phyloP scores from a whole-genome alignment of 2,888 invertebrate genomes.

The Gymnosoma rotundatum region DNA sequence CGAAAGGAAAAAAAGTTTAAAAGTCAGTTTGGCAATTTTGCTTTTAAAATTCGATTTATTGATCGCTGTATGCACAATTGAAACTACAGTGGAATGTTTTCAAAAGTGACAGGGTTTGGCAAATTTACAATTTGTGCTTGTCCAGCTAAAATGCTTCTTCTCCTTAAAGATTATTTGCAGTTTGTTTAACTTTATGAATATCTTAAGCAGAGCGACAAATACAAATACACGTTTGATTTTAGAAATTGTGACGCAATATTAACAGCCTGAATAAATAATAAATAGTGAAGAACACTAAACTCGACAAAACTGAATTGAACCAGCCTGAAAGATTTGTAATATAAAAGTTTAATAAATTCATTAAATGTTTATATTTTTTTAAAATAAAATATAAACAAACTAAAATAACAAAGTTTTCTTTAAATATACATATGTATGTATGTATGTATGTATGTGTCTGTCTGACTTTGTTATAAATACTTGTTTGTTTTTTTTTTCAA shows the following conservation, averaged over 20 bases:
- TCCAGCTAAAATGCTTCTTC: no score
- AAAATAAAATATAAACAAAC: conserved; percentile 20
- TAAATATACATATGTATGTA: no score
- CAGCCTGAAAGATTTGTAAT: conserved; percentile 24
- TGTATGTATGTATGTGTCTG: no score
- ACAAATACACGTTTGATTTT: conserved; percentile 8
- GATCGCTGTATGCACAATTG: conserved; percentile 24
- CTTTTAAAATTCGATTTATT: conserved; percentile 29
- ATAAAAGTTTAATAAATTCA: no score
- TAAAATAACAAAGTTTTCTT: conserved; percentile 19
- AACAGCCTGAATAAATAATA: not conserved
- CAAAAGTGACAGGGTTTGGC: not conserved
- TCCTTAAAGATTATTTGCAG: not conserved
- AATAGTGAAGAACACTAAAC: not conserved
- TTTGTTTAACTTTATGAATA: conserved; percentile 1
- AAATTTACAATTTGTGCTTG: not conserved
- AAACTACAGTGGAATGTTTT: conserved; percentile 1
- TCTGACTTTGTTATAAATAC: no score
- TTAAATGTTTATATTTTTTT: conserved; percentile 30
- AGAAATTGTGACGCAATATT: conserved; percentile 43
- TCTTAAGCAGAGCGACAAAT: not conserved
- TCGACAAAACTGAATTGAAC: conserved; percentile 19
- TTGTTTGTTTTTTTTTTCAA: not conserved
- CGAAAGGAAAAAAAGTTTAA: conserved; percentile 6
- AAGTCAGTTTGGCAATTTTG: conserved; percentile 53